Evolutionary conservation across 37 sponge, comb jelly and placozoan genomes (phyloP), one percentile per base, ranked within the genome.

Genomic region (Agelas oroides): DNA sequence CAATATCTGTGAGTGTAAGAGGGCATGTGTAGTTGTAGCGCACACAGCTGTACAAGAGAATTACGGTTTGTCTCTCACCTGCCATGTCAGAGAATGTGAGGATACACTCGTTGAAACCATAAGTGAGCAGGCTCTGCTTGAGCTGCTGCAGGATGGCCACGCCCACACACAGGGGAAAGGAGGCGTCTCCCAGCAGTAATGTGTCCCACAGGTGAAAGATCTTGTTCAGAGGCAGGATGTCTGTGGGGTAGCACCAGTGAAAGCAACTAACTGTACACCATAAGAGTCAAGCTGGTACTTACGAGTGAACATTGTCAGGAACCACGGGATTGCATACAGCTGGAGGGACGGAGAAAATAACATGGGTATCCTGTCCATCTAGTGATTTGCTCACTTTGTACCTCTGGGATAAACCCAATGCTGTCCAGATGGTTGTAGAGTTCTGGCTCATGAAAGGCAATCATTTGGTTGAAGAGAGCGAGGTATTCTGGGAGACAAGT

Each of bases 311-410:
- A 99, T 95, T 15, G 99, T 99, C 59, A 99, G 84, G 77, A 93
- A 99, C 99, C 99, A 99, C 0, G 99, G 99, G 23, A 99, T 99
- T 54, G 99, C 99, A 68, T 96, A 99, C 59, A 99, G 96, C 94
- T 97, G 81, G 19, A 87, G 34, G 19, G 0, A 41, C 62, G 35
- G n/a, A 80, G 20, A 20, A 20, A 46, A 59, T 30, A 13, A 25
- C 25, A 61, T n/a, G n/a, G n/a, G n/a, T n/a, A n/a, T n/a, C n/a
- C n/a, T n/a, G n/a, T n/a, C n/a, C n/a, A n/a, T n/a, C n/a, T n/a
- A n/a, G n/a, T n/a, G n/a, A n/a, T n/a, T n/a, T n/a, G n/a, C n/a
- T n/a, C n/a, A 27, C 28, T 61, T 2, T 73, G 20, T 53, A 96
- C 96, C 70, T 97, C 97, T 24, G 99, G 99, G 12, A 65, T 61